Evolutionary conservation across 2,113 vertebrate genomes (phyloP), one percentile per base, ranked within the genome.

Genomic region (Scomber japonicus): DNA sequence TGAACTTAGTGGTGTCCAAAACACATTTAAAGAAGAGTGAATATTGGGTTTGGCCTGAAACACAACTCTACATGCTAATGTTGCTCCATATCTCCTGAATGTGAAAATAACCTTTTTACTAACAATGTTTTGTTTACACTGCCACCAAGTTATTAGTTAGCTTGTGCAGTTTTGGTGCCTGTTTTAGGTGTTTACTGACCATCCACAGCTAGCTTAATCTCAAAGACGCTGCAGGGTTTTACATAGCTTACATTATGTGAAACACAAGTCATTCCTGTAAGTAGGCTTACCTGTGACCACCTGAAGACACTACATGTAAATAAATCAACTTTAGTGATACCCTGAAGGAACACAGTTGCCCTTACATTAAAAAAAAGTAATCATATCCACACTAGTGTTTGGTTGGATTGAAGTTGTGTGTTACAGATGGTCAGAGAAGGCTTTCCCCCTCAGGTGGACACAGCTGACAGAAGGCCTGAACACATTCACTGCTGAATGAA

Each of bases 361-460:
- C n/a, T 56, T 40, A 19, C 16, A 21, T 27, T 27, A 68, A 19
- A 45, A 31, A 19, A 45, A 31, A n/a, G 30, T 31, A 31, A 53
- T 57, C 15, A 46, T 57, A 30, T 61, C 48, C 30, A 2, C 21
- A n/a, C 21, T 46, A 8, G 10, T 17, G 44, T 4, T 45, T 44
- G 50, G 16, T 17, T 24, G 21, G 19, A 46, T 19, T 40, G 62
- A 70, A 45, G 49, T 19, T 55, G 35, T 31, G 46, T 49, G 45
- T 59, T 57, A 61, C 69, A 83, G 75, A 78, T 79, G 64, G 56
- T 9, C 66, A 44, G 16, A 71, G 67, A 73, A 35, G 59, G 63
- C 46, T 72, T 80, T 80, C 11, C 59, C 59, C 3, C 71, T 70
- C 46, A 65, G 59, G 63, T 70, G 78, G 14, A 78, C 56, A 64